Evolutionary conservation across 1,140 invertebrate species (phyloP), one percentile per base, ranked within the genome.

Genomic region (Lepidotrigona ventralis): DNA sequence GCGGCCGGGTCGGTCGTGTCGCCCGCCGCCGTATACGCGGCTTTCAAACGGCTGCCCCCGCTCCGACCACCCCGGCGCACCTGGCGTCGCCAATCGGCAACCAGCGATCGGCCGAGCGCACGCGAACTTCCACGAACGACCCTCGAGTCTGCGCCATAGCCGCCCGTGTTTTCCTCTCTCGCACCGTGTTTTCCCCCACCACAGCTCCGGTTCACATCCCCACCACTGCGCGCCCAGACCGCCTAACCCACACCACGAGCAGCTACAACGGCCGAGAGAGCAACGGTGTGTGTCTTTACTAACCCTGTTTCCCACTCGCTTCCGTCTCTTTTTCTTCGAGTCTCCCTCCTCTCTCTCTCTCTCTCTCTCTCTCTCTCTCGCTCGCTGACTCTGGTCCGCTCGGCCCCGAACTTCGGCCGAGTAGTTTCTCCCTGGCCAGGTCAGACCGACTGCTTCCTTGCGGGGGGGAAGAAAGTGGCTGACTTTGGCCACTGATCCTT

Each of bases 11-110:
- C 39, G 76, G 89, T 86, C 82, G 64, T 72, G 76, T 87, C 84
- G 83, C 79, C 80, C 39, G 39, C 39, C 39, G 39, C 69, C 89
- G 86, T 88, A 87, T 86, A 89, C 90, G 90, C 91, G 90, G 89
- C 83, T 93, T 93, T 93, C 90, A 93, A 92, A 92, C 89, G 89
- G 39, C 87, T 83, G 79, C 84, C 90, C 89, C 90, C 87, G 80
- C 80, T 77, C 85, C 72, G 79, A 85, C 53, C 64, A 21, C 79
- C 85, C 85, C 87, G 72, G 17, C 82, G 68, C 54, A 15, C 21
- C 29, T 39, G 14, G 26, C 71, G 64, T 29, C 69, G 71, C 88
- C 90, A 90, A 89, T 91, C 79, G 80, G 74, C 68, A 84, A 71
- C 83, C 58, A 60, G 69, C 58, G n/a, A 26, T 46, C 14, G 39